These are phyloP conservation scores for Phenganax marumi DNA, from an alignment of 92 coral and sea anemone species.

Conservation along the genomic window DNA sequence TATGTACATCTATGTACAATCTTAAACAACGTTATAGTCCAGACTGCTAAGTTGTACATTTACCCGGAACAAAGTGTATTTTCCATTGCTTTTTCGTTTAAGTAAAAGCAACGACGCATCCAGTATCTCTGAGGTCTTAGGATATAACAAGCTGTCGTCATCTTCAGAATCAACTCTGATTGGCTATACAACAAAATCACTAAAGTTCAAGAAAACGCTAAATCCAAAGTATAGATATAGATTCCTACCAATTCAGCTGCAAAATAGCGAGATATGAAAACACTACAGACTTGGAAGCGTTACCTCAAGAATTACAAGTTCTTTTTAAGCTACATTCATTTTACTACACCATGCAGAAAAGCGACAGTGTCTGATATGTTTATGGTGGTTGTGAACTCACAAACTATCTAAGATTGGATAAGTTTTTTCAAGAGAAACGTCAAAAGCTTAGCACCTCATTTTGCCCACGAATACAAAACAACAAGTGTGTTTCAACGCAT, in stretches of 20 bases:
- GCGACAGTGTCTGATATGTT: too few species aligned
- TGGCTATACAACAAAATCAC: slow-evolving; percentile 47
- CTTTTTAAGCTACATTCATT: too few species aligned
- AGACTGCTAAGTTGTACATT: background rate
- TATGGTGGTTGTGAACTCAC: too few species aligned
- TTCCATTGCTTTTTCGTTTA: slow-evolving; percentile 86
- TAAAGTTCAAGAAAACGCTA: background rate
- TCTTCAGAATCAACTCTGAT: slow-evolving; percentile 79
- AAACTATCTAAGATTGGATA: background rate
- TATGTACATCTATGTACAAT: background rate
- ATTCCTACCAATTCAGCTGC: background rate
- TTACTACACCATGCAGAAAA: too few species aligned
- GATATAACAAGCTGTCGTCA: slow-evolving; percentile 72
- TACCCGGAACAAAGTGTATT: slow-evolving; percentile 89
- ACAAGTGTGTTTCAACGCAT: slow-evolving; percentile 68
- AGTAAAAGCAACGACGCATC: slow-evolving; percentile 86
- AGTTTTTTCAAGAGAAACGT: too few species aligned
- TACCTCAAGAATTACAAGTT: background rate
- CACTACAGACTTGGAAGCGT: background rate
- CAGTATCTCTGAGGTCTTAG: slow-evolving; percentile 75
- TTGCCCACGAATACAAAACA: slow-evolving; percentile 88
- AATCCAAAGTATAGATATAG: background rate
- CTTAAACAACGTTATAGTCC: background rate
- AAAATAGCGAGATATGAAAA: background rate
- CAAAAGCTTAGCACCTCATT: slow-evolving; percentile 63